Percentiles rank a stretch among this genome's conserved stretches.
Evolutionary conservation across 2,888 invertebrate genomes (phyloP).

Genomic region (Acrocyrtus sp.): DNA sequence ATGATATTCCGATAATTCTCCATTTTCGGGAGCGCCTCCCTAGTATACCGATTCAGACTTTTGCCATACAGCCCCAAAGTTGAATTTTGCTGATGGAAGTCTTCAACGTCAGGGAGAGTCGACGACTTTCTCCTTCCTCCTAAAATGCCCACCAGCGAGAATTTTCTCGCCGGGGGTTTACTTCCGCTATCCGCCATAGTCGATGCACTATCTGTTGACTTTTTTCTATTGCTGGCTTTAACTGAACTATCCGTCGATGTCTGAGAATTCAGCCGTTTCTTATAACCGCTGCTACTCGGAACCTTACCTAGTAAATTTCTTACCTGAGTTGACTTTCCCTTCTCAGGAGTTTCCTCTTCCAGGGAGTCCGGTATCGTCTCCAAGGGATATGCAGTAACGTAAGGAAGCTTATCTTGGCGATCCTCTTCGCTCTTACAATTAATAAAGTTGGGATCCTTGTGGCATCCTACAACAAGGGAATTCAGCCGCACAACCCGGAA

Average conservation of each 20-base stretch:
- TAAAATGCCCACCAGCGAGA: constrained; percentile 47
- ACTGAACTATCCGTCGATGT: not conserved
- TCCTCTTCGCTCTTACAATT: constrained; percentile 5
- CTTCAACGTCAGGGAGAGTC: constrained; percentile 52
- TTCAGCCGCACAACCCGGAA: constrained; percentile 62
- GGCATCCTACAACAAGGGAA: constrained; percentile 56
- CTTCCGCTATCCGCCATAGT: constrained; percentile 9
- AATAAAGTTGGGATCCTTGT: constrained; percentile 20
- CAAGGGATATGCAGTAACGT: constrained; percentile 39
- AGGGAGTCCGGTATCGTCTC: constrained; percentile 14
- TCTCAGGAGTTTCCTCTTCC: too few species aligned
- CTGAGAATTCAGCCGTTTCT: too few species aligned
- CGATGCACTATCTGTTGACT: not conserved
- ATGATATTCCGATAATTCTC: constrained; percentile 83
- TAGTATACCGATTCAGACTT: constrained; percentile 65
- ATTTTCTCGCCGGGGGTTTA: constrained; percentile 35
- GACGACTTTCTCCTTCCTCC: constrained; percentile 55
- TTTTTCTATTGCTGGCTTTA: not conserved
- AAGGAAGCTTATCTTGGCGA: constrained; percentile 3
- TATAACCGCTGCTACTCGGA: not conserved
- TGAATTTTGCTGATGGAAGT: constrained; percentile 32
- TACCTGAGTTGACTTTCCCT: too few species aligned
- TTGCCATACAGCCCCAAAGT: constrained; percentile 63
- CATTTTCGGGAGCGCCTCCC: constrained; percentile 80
- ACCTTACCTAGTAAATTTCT: too few species aligned